Conservation (phyloP, 2,888 invertebrate species). For the Bruchidius siliquastri region DNA sequence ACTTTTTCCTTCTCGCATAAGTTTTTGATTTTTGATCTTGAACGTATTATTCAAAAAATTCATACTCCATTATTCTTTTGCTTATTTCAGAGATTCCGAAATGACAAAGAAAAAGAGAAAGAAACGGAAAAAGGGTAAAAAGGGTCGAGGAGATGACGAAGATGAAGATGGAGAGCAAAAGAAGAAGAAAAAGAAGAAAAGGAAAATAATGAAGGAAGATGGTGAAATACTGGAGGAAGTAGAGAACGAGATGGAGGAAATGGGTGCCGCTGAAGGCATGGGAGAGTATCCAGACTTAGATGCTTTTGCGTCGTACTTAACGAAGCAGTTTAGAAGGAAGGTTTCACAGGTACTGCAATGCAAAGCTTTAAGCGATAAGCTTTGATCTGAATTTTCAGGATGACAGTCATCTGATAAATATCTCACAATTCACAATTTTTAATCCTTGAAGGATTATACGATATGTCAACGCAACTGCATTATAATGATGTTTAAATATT, state of each 20-base stretch:
- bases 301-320: conserved; percentile 23
- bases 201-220: conserved; percentile 1
- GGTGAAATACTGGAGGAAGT: conserved; percentile 5
- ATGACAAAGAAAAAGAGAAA: conserved; percentile 12
- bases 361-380: no score
- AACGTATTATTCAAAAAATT: no score
- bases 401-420: no score
- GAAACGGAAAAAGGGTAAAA: conserved; percentile 13
- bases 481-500: no score
- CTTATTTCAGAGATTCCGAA: neutral
- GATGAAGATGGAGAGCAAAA: conserved; percentile 1
- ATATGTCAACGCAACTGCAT: no score
- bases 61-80: no score
- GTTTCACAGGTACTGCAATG: conserved; percentile 32
- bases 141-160: conserved; percentile 10
- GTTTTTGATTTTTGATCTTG: no score
- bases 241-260: conserved; percentile 23
- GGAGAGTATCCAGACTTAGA: conserved; percentile 11
- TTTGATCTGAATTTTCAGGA: no score
- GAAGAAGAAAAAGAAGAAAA: conserved; percentile 14
- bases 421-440: no score
- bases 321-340: conserved; percentile 36
- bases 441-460: no score
- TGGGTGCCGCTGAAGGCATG: conserved; percentile 19
- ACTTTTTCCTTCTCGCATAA: no score